Evolutionary conservation across 2,113 vertebrate genomes (phyloP).

Genomic region (Smithornis capensis): DNA sequence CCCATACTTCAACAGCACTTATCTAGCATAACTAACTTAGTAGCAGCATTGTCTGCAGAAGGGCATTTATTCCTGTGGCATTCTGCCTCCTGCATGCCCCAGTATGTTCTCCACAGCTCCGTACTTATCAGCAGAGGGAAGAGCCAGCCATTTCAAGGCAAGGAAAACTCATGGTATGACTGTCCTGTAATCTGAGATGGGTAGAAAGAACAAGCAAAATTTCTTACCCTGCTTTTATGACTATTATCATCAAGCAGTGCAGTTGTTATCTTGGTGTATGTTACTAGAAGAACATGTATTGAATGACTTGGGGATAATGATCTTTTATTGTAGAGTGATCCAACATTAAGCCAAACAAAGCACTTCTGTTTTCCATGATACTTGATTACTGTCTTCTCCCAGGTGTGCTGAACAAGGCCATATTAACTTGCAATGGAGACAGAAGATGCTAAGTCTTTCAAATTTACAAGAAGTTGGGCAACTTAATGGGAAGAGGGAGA

Average conservation of each 20-base stretch:
- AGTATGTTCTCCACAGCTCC: not conserved
- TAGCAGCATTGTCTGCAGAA: not conserved
- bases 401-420: not conserved
- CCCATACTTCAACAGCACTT: fast-evolving
- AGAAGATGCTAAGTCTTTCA: not conserved
- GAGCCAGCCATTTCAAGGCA: not conserved
- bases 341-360: not conserved
- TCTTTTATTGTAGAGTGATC: not conserved
- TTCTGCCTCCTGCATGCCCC: not conserved
- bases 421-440: not conserved
- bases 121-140: not conserved
- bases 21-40: not conserved
- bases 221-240: not conserved
- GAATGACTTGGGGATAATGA: not conserved
- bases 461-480: not conserved
- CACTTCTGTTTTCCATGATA: not conserved
- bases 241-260: not conserved
- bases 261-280: not conserved
- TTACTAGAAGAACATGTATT: not conserved
- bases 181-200: not conserved
- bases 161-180: not conserved
- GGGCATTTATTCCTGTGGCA: not conserved
- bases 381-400: not conserved
- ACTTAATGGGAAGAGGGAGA: not conserved
- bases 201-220: not conserved